Percentiles rank a stretch among this genome's conserved stretches.
Evolutionary conservation across 2,888 invertebrate genomes (phyloP).

Genomic region (Drosophila sordidapex): DNA sequence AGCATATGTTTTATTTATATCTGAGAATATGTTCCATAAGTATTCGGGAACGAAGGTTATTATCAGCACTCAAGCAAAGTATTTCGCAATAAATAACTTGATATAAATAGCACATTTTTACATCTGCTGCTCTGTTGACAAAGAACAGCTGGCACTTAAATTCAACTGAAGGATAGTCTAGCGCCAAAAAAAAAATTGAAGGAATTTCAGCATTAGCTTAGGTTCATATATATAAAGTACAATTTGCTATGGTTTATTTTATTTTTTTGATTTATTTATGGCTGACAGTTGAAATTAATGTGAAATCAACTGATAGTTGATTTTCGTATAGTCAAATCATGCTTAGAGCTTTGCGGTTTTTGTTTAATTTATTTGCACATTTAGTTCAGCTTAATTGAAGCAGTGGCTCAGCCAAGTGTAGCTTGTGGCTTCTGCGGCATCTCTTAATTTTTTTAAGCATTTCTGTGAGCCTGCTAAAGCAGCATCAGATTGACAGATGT

Average conservation of each 20-base stretch:
- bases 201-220: background rate
- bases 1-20: background rate
- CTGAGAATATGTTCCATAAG: background rate
- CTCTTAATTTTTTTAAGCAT: background rate
- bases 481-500: slow-evolving; percentile 35
- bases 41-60: background rate
- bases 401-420: slow-evolving; percentile 7
- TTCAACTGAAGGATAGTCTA: background rate
- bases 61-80: background rate
- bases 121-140: background rate
- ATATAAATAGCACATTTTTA: background rate
- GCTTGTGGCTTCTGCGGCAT: slow-evolving; percentile 32
- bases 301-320: background rate
- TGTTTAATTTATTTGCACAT: slow-evolving; percentile 9
- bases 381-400: slow-evolving; percentile 10
- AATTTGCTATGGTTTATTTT: background rate
- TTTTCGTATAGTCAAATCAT: background rate
- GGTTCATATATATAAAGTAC: background rate
- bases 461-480: slow-evolving; percentile 8
- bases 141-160: background rate
- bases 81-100: background rate
- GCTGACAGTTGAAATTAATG: background rate
- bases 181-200: background rate
- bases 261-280: background rate
- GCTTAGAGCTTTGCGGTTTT: slow-evolving; percentile 1